Evolutionary conservation across 2,888 invertebrate genomes (phyloP).

Genomic region (Ornithoptera priamus): DNA sequence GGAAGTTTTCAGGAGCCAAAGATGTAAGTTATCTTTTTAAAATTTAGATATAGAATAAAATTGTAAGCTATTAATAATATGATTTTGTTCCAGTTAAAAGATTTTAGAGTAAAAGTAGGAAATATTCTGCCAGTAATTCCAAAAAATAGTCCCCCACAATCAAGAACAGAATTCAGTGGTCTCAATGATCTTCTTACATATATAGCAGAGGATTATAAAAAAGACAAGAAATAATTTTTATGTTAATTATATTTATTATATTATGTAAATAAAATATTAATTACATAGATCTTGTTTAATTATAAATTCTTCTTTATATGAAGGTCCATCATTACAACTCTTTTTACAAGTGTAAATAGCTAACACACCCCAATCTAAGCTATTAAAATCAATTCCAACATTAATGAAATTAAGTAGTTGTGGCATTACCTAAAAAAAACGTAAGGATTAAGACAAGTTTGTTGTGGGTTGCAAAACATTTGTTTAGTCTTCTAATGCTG

Average conservation of each 20-base stretch:
- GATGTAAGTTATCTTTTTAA: slow-evolving; percentile 80
- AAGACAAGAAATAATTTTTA: slow-evolving; percentile 30
- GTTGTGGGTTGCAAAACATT: background rate
- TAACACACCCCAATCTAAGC: slow-evolving; percentile 95
- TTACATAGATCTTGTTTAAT: slow-evolving; percentile 90
- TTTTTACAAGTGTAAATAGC: slow-evolving; percentile 91
- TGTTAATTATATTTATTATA: slow-evolving; percentile 30
- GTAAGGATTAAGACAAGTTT: background rate
- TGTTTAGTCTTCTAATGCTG: background rate
- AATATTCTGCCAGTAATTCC: slow-evolving; percentile 86
- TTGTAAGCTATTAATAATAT: background rate
- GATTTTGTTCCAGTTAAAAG: slow-evolving; percentile 82
- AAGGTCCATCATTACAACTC: slow-evolving; percentile 84
- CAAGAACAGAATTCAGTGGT: slow-evolving; percentile 92
- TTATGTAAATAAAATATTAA: slow-evolving; percentile 37
- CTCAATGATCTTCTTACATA: slow-evolving; percentile 92
- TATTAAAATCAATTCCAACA: slow-evolving; percentile 80
- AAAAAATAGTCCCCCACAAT: slow-evolving; percentile 87
- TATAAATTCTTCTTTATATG: slow-evolving; percentile 88
- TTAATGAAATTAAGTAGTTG: slow-evolving; percentile 86
- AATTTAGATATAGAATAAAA: background rate
- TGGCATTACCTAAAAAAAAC: slow-evolving; percentile 86
- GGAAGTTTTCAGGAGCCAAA: slow-evolving; percentile 93
- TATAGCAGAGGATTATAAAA: slow-evolving; percentile 81
- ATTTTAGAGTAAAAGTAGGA: slow-evolving; percentile 91